phyloP scores from a whole-genome alignment of 2,113 vertebrate genomes.

The Grantiella picta region DNA sequence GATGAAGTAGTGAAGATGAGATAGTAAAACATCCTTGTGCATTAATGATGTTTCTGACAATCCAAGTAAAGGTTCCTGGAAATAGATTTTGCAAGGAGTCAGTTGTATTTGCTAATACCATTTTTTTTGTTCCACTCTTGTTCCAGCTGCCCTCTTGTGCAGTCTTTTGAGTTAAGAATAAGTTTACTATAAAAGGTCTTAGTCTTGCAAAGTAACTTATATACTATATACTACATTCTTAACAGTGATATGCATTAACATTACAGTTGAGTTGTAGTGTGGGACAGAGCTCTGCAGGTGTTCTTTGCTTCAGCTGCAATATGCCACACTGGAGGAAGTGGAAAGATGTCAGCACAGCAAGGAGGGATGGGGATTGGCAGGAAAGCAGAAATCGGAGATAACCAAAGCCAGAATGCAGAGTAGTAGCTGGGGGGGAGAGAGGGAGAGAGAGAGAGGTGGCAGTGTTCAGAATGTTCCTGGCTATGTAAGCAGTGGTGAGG shows the following conservation, averaged over 20 bases:
- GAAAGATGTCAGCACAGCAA: not conserved
- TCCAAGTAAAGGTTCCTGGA: not conserved
- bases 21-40: not conserved
- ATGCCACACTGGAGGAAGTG: not conserved
- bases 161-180: not conserved
- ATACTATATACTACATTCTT: not conserved
- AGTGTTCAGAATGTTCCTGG: not conserved
- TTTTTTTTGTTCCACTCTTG: not conserved
- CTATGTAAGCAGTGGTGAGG: not conserved
- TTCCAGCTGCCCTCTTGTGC: not conserved
- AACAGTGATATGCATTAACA: not conserved
- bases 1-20: not conserved
- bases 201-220: not conserved
- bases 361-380: not conserved
- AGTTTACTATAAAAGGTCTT: not conserved
- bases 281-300: not conserved
- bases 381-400: not conserved
- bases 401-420: not conserved
- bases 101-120: not conserved
- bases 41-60: not conserved
- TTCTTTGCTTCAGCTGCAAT: not conserved
- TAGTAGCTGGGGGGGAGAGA: not conserved
- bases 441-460: not conserved
- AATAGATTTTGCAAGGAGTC: not conserved
- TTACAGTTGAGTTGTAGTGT: not conserved